Evolutionary conservation across 2,113 vertebrate genomes (phyloP).

Genomic region (Oenanthe oenanthe): DNA sequence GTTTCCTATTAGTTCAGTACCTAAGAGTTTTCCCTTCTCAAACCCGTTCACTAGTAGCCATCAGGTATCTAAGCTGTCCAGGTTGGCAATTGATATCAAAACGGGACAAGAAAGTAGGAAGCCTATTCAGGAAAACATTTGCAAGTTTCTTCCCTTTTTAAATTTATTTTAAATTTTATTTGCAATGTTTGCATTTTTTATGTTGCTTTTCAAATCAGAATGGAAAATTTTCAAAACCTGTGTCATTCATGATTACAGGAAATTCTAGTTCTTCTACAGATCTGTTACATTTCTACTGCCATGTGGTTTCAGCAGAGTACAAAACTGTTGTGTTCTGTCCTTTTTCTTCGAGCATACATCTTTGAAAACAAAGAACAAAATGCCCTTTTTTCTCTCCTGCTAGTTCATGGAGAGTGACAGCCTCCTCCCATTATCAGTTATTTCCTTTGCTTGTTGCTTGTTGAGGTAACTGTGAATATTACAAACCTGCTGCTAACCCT

Average conservation of each 20-base stretch:
- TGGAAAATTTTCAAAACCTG: not conserved
- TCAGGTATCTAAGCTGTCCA: not conserved
- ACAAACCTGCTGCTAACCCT: not conserved
- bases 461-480: not conserved
- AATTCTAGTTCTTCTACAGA: not conserved
- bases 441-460: not conserved
- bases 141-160: not conserved
- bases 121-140: not conserved
- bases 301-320: not conserved
- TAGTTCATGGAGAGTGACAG: not conserved
- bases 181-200: not conserved
- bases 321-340: not conserved
- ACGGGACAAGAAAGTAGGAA: not conserved
- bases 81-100: not conserved
- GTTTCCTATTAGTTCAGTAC: not conserved
- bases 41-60: not conserved
- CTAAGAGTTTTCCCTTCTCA: not conserved
- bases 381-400: not conserved
- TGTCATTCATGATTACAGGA: not conserved
- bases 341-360: not conserved
- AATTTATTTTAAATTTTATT: not conserved
- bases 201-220: not conserved
- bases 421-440: not conserved
- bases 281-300: not conserved
- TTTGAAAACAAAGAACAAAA: not conserved